Base-by-base conservation (phyloP, 2,888 invertebrate species). In the Pristionchus fissidentatus region DNA sequence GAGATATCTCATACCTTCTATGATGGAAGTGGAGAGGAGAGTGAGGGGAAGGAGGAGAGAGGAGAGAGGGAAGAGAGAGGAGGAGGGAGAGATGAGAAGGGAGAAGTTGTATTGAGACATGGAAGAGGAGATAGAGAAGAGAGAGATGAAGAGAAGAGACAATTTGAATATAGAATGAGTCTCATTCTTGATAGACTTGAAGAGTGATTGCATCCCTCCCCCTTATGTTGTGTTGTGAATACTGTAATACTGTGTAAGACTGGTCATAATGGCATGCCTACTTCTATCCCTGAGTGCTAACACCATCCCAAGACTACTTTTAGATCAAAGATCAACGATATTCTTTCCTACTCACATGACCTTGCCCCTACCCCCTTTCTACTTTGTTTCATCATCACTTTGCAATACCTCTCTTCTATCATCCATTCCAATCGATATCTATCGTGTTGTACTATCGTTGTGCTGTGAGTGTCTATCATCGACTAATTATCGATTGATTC, bases 141-240 rank as follows among this genome's bases (percentile, higher is more conserved):
- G 85, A 52, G 85, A 85, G 83, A 79, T 3, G 83, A 82, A 46
- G 83, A 85, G 81, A 89, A 57, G 87, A 87, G 60, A 55, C 79
- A 85, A 29, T 92, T 91, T 75, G 89, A 90, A 83, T 87, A 91
- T 80, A 84, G 92, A 66, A 91, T 92, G 78, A 87, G 87, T 73
- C 81, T 90, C 55, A 90, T 92, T 70, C 85, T 92, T 73, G 91
- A 92, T 84, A 89, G 89, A 80, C 86, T 92, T 57, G 88, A 91
- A 52, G 66, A 79, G 38, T 79, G 79, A 79, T 26, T n/a, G n/a
- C n/a, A n/a, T n/a, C n/a, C n/a, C n/a, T 57, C 7, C 32, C 77
- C 32, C 38, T 70, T 46, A n/a, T 77, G 35, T 57, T 75, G 57
- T 57, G 55, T 57, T 35, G 79, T 57, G 78, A 22, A 15, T 57